These are phyloP conservation scores for Notodonta dromedarius DNA, from an alignment of 2,888 invertebrate species.

Conservation along the genomic window DNA sequence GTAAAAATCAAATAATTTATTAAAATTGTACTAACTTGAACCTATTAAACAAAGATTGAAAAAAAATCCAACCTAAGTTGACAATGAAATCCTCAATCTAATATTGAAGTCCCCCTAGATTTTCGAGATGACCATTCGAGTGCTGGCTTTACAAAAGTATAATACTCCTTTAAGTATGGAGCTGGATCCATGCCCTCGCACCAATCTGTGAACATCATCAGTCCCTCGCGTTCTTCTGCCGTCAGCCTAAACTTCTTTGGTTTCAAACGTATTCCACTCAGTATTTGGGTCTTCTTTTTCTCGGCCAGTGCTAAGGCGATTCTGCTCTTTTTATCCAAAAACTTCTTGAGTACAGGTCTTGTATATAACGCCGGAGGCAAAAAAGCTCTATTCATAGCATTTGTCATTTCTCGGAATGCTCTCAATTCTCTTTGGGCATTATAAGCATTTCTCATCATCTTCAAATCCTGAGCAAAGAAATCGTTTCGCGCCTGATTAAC, in stretches of 20 bases:
- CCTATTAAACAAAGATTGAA: background rate
- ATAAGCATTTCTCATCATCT: conserved; percentile 72
- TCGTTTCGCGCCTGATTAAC: conserved; percentile 73
- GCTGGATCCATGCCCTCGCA: conserved; percentile 72
- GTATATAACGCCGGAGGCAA: conserved; percentile 63
- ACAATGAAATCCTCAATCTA: conserved; percentile 2
- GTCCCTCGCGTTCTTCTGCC: conserved; percentile 64
- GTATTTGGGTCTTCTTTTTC: conserved; percentile 45
- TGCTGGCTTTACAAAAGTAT: conserved; percentile 62
- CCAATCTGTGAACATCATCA: conserved; percentile 74
- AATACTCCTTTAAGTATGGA: conserved; percentile 65
- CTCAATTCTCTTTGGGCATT: conserved; percentile 71
- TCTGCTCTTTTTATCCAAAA: conserved; percentile 66
- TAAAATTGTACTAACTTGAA: background rate
- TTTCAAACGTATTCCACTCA: conserved; percentile 46
- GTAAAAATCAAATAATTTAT: background rate
- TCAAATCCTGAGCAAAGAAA: conserved; percentile 74
- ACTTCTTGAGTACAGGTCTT: conserved; percentile 60
- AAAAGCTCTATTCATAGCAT: conserved; percentile 77
- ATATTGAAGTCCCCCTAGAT: conserved; percentile 37
- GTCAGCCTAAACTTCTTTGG: conserved; percentile 61
- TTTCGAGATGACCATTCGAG: conserved; percentile 56
- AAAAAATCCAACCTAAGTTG: conserved; percentile 2
- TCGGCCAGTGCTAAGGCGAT: conserved; percentile 52
- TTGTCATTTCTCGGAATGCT: conserved; percentile 75